Conservation (phyloP, 2,888 invertebrate genomes). For the Dryocosmus kuriphilus region DNA sequence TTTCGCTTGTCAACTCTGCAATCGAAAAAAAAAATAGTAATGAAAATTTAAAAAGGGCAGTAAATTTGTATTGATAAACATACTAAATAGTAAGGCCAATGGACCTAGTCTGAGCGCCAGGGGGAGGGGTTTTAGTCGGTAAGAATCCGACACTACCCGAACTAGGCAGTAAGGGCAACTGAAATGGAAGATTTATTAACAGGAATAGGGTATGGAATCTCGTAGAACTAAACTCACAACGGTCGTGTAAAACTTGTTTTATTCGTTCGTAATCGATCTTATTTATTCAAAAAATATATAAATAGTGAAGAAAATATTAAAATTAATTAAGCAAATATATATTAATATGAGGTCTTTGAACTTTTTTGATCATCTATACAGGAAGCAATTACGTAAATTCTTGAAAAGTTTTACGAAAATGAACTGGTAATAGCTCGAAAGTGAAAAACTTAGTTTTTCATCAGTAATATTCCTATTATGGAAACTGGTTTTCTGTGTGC, state of each 20-base stretch:
- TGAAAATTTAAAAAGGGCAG: too few species aligned
- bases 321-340: slow-evolving; percentile 3
- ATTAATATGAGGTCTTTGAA: too few species aligned
- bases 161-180: too few species aligned
- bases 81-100: too few species aligned
- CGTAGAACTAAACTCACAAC: slow-evolving; percentile 73
- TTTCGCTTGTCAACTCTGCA: too few species aligned
- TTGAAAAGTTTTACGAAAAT: neutral
- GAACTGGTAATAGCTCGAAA: neutral
- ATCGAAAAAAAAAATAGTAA: too few species aligned
- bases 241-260: slow-evolving; percentile 62
- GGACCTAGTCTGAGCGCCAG: too few species aligned
- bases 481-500: neutral
- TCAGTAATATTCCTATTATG: neutral
- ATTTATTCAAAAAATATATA: neutral
- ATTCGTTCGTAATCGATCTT: neutral
- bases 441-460: too few species aligned
- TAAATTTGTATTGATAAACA: too few species aligned
- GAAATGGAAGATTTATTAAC: slow-evolving; percentile 86
- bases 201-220: slow-evolving; percentile 83
- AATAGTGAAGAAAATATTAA: slow-evolving; percentile 7
- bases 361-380: too few species aligned
- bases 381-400: neutral
- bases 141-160: too few species aligned
- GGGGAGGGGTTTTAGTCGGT: too few species aligned